Evolutionary conservation across 1,140 invertebrate genomes (phyloP), one percentile per base, ranked within the genome.

Genomic region (Scylla paramamosain): DNA sequence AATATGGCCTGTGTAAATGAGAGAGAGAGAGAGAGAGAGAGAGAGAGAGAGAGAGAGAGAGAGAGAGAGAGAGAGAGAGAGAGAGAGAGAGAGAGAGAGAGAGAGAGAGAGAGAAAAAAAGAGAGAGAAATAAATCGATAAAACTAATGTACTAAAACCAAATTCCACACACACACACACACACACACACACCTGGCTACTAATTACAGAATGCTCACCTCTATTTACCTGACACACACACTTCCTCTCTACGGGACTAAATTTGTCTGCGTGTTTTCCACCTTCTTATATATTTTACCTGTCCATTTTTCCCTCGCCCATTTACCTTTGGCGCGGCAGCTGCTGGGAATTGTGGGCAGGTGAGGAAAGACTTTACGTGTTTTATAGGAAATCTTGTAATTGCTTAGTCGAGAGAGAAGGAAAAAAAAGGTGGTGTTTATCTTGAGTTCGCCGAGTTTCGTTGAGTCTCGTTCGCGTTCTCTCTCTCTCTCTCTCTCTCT

Each of bases 161-260:
- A 20, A 59, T 59, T 59, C 2, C 52, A 59, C 52, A 59, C 52
- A 59, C 52, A 59, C 52, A 59, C 52, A 59, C 52, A 59, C 25
- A 77, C 67, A 77, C 67, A 77, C 67, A 77, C 67, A n/a, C 67
- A 77, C 67, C 67, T 77, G 12, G 20, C 67, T n/a, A 77, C 67
- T 77, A 77, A 77, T 77, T 77, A 77, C 67, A 77, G n/a, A 25
- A 77, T n/a, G 67, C 67, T 77, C 67, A 77, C 67, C 67, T 77
- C 7, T 77, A 77, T 77, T 77, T 77, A n/a, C 67, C 67, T 77
- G 6, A n/a, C 0, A 77, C 67, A 77, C 67, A 77, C 67, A 77
- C 67, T 2, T 2, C 1, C 67, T 7, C 67, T n/a, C n/a, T n/a
- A 77, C 20, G 25, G 6, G n/a, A 7, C 20, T n/a, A 20, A 7